Conservation (phyloP, 2,797 vertebrate genomes). For the Melanotaenia boesemani region DNA sequence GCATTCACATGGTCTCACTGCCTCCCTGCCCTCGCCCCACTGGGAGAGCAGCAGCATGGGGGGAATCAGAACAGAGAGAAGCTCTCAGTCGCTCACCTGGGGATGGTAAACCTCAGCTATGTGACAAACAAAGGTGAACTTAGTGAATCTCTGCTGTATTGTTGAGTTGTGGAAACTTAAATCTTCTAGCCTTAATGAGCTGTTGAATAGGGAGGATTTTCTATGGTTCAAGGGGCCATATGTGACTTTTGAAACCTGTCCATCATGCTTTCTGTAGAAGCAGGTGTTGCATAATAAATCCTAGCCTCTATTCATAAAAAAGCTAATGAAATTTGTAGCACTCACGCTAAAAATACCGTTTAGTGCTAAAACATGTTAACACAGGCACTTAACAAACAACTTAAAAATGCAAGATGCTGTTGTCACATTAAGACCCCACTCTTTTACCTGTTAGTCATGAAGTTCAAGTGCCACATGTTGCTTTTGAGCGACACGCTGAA, state of each 20-base stretch:
- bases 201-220: slow-evolving; percentile 80
- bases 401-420: background rate
- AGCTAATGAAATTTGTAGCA: slow-evolving; percentile 27
- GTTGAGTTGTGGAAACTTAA: slow-evolving; percentile 81
- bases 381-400: background rate
- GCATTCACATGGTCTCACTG: slow-evolving; percentile 72
- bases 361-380: background rate
- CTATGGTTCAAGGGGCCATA: slow-evolving; percentile 73
- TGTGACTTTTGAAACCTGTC: slow-evolving; percentile 73
- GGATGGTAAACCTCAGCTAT: slow-evolving; percentile 82
- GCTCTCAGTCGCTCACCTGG: slow-evolving; percentile 78
- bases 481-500: slow-evolving; percentile 10
- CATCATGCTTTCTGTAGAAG: slow-evolving; percentile 61
- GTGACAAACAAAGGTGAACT: slow-evolving; percentile 82
- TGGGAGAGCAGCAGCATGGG: slow-evolving; percentile 65
- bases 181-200: slow-evolving; percentile 79
- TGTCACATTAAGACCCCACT: too few relatives aligned
- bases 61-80: slow-evolving; percentile 70
- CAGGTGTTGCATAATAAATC: slow-evolving; percentile 36
- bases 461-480: slow-evolving; percentile 9
- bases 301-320: slow-evolving; percentile 20
- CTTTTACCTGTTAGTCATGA: background rate
- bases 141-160: slow-evolving; percentile 78
- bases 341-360: background rate
- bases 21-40: slow-evolving; percentile 63